phyloP scores from a whole-genome alignment of 1,140 invertebrate genomes.

The Solenopsis fugax region DNA sequence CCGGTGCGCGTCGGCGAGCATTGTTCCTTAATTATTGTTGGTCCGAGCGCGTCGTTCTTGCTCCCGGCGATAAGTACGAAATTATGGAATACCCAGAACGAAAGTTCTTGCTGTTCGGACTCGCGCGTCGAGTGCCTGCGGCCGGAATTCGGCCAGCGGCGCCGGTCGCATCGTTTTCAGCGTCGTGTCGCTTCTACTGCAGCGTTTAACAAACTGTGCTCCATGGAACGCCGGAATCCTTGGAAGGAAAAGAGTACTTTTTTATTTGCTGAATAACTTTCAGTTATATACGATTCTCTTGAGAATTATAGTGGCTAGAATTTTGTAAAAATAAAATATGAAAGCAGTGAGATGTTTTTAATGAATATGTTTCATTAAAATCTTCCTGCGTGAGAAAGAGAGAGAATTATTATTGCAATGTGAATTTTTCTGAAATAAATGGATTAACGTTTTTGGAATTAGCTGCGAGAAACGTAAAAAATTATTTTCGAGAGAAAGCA shows the following conservation, averaged over 20 bases:
- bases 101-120: constrained; percentile 26
- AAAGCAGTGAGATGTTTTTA: not conserved
- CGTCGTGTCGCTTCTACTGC: constrained; percentile 11
- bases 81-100: constrained; percentile 29
- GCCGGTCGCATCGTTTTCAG: constrained; percentile 12
- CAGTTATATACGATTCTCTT: not conserved
- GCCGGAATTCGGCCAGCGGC: constrained; percentile 32
- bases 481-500: not conserved
- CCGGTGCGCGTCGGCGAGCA: not conserved
- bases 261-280: constrained; percentile 6
- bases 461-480: not conserved
- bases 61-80: constrained; percentile 37
- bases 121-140: constrained; percentile 30
- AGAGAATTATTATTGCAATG: not conserved
- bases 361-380: not conserved
- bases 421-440: not conserved
- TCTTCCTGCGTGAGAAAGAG: not conserved
- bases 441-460: not conserved
- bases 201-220: not conserved
- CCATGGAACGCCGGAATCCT: not conserved
- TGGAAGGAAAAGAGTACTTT: not conserved
- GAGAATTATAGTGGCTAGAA: not conserved
- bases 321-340: not conserved
- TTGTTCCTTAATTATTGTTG: constrained; percentile 61
- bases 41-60: constrained; percentile 35